These are phyloP conservation scores for Parazoanthus swiftii DNA, from an alignment of 92 coral and sea anemone genomes.

Conservation along the genomic window DNA sequence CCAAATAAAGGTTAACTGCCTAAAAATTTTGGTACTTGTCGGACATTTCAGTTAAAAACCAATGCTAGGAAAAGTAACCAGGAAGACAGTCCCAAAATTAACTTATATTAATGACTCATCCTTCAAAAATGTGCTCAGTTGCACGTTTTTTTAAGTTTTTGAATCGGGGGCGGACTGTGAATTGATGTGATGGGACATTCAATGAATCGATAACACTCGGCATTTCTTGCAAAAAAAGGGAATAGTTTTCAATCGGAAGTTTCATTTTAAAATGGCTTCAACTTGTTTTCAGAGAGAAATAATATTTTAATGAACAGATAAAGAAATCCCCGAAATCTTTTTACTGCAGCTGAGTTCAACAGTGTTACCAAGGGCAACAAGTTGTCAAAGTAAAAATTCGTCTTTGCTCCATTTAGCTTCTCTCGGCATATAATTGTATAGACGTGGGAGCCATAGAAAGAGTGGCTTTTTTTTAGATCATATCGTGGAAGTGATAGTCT, in stretches of 20 bases:
- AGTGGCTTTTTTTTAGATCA: background rate
- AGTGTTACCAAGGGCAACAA: slow-evolving; percentile 9
- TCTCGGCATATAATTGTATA: background rate
- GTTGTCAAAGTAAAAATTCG: slow-evolving; percentile 9
- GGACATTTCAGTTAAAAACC: background rate
- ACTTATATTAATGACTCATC: background rate
- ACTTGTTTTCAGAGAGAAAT: background rate
- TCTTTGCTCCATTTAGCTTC: background rate
- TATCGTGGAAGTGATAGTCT: background rate
- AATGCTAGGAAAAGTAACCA: background rate
- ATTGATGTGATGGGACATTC: background rate
- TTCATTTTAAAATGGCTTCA: background rate
- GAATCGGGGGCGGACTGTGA: slow-evolving; percentile 20
- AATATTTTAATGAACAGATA: background rate
- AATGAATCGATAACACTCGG: background rate
- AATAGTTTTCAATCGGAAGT: background rate
- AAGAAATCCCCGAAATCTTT: background rate
- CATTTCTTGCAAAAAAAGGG: background rate
- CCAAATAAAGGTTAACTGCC: slow-evolving; percentile 22
- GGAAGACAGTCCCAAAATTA: background rate
- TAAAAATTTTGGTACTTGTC: background rate
- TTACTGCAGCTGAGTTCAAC: background rate
- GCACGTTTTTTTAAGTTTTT: background rate
- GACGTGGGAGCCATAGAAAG: background rate
- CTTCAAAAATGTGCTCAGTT: background rate